Conservation (phyloP, 1,140 invertebrate species). For the Hyles euphorbiae region DNA sequence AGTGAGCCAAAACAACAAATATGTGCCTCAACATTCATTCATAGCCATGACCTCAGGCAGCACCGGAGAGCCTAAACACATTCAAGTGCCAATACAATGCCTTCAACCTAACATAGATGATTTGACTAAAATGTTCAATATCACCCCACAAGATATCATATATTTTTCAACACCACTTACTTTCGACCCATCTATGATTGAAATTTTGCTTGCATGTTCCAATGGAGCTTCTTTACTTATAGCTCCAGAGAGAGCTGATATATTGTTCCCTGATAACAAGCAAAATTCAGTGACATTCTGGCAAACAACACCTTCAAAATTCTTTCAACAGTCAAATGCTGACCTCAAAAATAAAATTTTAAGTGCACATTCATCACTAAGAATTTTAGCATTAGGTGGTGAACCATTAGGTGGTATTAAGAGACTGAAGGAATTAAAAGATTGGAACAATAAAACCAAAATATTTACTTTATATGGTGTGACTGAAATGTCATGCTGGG, state of each 20-base stretch:
- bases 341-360: conserved; percentile 78
- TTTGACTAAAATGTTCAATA: conserved; percentile 74
- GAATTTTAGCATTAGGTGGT: conserved; percentile 79
- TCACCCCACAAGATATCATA: conserved; percentile 78
- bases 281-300: conserved; percentile 78
- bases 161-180: conserved; percentile 84
- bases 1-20: conserved; percentile 19
- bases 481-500: conserved; percentile 91
- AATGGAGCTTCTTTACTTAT: conserved; percentile 81
- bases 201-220: conserved; percentile 82
- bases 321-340: conserved; percentile 76
- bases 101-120: conserved; percentile 80
- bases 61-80: conserved; percentile 79
- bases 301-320: conserved; percentile 86
- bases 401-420: conserved; percentile 76
- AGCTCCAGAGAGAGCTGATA: conserved; percentile 73
- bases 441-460: conserved; percentile 72
- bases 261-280: conserved; percentile 57
- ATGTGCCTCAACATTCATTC: conserved; percentile 49
- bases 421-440: conserved; percentile 68
- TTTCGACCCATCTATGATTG: conserved; percentile 89
- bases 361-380: conserved; percentile 69
- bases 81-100: conserved; percentile 78
- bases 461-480: conserved; percentile 89
- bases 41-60: conserved; percentile 81